Evolutionary conservation across 2,113 vertebrate species (phyloP), one percentile per base, ranked within the genome.

Genomic region (Montifringilla adamsi): DNA sequence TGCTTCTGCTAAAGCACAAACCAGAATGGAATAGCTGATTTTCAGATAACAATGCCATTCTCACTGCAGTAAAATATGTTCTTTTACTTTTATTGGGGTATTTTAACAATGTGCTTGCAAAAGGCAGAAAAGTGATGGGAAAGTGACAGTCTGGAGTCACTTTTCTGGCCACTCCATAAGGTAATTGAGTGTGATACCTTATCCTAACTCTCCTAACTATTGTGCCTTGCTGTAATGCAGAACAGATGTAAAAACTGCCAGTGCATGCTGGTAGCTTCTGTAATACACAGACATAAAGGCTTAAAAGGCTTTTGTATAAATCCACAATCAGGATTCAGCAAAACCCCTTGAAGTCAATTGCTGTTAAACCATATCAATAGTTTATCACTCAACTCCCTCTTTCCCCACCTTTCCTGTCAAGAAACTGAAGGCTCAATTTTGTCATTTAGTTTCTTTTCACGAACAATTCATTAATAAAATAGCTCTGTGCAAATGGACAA

Each of bases 241-340:
- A 94, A 39, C 85, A 94, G 89, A 82, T 93, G 84, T 74, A 94
- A 68, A 83, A 95, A 52, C 35, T 90, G 52, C 62, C 91, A 82
- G 59, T 44, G n/a, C 26, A 10, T 53, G 84, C 82, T 95, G 82
- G 63, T 88, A 17, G 75, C n/a, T 58, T 66, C 79, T 76, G 59
- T 69, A 77, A 77, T 75, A 70, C 53, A 85, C 53, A 87, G 55
- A 18, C 91, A 97, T 70, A 89, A 80, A 87, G 83, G 53, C 73
- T 93, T 95, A 80, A 94, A 73, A 94, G 52, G 70, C 56, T 90
- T 87, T 94, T 90, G 17, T 83, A 94, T 35, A 94, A 96, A 91
- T 92, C 87, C 85, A 87, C 85, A 66, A 75, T 93, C 80, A 85
- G 72, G 91, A 92, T 81, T 96, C 89, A 76, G 67, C 89, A 84